Evolutionary conservation across 1,140 invertebrate species (phyloP).

Genomic region (Stegodyphus dumicola): DNA sequence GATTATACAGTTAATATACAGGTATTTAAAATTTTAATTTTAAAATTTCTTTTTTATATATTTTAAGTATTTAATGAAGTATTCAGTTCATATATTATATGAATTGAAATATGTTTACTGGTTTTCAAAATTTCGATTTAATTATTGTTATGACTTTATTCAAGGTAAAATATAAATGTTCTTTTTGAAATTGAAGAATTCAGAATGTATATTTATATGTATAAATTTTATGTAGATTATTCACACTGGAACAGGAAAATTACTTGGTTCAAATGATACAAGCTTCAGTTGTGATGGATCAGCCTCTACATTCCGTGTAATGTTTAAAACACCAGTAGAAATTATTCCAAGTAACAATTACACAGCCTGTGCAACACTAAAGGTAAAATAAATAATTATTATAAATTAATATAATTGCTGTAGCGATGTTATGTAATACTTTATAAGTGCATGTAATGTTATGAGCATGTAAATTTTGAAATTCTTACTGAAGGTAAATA

Average conservation of each 20-base stretch:
- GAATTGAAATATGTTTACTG: too few relatives aligned
- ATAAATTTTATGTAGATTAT: conserved; percentile 74
- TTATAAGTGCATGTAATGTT: too few relatives aligned
- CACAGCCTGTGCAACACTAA: conserved; percentile 84
- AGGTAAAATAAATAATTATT: conserved; percentile 71
- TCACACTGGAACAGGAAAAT: conserved; percentile 80
- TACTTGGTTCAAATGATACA: conserved; percentile 82
- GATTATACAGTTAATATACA: conserved; percentile 85
- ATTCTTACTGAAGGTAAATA: too few relatives aligned
- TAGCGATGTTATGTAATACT: too few relatives aligned
- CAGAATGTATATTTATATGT: conserved; percentile 2
- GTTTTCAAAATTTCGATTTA: too few relatives aligned
- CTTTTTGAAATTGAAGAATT: not conserved
- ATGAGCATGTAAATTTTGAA: too few relatives aligned
- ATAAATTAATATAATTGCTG: too few relatives aligned
- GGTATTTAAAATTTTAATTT: conserved; percentile 62
- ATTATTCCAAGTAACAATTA: conserved; percentile 84
- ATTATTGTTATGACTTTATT: not conserved
- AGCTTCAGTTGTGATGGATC: conserved; percentile 85
- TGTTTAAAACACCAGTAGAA: conserved; percentile 90
- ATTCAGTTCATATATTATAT: too few relatives aligned
- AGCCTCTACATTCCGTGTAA: conserved; percentile 84
- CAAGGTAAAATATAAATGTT: not conserved
- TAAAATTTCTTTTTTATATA: not conserved
- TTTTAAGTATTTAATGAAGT: too few relatives aligned